Evolutionary conservation across 92 coral and sea anemone species (phyloP).

Genomic region (Zoanthus sansibaricus): DNA sequence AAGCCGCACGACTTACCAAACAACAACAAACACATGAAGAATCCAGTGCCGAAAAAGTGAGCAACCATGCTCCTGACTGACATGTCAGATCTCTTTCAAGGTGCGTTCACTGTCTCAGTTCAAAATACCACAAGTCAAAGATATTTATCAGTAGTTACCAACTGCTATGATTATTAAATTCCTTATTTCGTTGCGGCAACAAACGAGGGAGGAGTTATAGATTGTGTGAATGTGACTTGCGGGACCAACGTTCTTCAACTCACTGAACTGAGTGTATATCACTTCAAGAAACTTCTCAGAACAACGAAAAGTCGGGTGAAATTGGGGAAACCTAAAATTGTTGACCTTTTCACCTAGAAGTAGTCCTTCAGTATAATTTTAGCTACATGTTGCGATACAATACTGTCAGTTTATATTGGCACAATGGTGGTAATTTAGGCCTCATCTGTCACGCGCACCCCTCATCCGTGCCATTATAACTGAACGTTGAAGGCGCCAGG

Average conservation of each 20-base stretch:
- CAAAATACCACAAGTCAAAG: slow-evolving; percentile 27
- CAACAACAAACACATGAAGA: slow-evolving; percentile 26
- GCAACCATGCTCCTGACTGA: slow-evolving; percentile 5
- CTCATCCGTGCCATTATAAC: background rate
- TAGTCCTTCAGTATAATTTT: background rate
- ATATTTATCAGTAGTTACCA: slow-evolving; percentile 31
- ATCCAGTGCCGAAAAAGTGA: background rate
- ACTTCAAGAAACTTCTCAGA: background rate
- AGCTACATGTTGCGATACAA: background rate
- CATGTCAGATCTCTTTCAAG: background rate
- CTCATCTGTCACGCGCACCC: slow-evolving; percentile 17
- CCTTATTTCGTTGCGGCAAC: slow-evolving; percentile 3
- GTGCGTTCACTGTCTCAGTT: slow-evolving; percentile 4
- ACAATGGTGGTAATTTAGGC: background rate
- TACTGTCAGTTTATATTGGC: background rate
- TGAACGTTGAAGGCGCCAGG: background rate
- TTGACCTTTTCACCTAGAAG: slow-evolving; percentile 10
- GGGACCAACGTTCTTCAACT: background rate
- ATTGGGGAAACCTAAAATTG: background rate
- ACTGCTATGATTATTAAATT: slow-evolving; percentile 25
- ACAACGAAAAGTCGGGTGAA: background rate
- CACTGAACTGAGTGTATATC: background rate
- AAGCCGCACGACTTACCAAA: slow-evolving; percentile 10
- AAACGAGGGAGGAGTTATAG: background rate
- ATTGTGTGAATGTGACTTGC: background rate